Evolutionary conservation across 92 coral and sea anemone genomes (phyloP), one percentile per base, ranked within the genome.

Genomic region (Porites divaricata): DNA sequence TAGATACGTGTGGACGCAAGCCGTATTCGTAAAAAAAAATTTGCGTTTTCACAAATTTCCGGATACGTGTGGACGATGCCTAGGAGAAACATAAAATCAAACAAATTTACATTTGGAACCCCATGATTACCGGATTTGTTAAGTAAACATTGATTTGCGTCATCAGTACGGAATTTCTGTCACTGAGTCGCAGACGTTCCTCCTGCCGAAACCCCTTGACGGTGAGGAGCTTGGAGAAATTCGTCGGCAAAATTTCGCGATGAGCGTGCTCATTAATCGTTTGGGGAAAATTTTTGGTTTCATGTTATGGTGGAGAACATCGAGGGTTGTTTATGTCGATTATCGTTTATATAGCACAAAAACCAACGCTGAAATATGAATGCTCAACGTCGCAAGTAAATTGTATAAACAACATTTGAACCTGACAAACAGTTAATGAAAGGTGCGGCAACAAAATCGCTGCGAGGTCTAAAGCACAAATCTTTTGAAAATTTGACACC

Each of bases 371-470:
- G 83, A 78, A 64, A 66, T n/a, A 64, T 65, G 41, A 78, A 64
- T 65, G 83, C 83, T 22, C 83, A 78, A 23, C 66, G 73, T 65
- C 24, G 72, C 83, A 65, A 78, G 23, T 68, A 64, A 78, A 64
- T 72, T 11, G 35, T 28, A 63, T 78, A 63, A 41, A 78, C 63
- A 65, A 50, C 9, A 78, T 63, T 79, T 28, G 66, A 52, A 52
- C 14, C 41, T 80, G 69, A 61, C 6, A 19, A 35, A 35, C 45
- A 35, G 4, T 35, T 35, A 35, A 35, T 35, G 6, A 19, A 80
- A 80, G 85, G 85, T 80, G 85, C 69, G 85, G 85, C 76, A 26
- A 67, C 12, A 62, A 77, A 21, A 56, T 80, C 22, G 20, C 35
- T 23, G 22, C 8, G 9, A 14, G 56, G 70, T 68, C 67, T 53